Evolutionary conservation across 2,113 vertebrate species (phyloP).

Genomic region (Ascaphus truei): DNA sequence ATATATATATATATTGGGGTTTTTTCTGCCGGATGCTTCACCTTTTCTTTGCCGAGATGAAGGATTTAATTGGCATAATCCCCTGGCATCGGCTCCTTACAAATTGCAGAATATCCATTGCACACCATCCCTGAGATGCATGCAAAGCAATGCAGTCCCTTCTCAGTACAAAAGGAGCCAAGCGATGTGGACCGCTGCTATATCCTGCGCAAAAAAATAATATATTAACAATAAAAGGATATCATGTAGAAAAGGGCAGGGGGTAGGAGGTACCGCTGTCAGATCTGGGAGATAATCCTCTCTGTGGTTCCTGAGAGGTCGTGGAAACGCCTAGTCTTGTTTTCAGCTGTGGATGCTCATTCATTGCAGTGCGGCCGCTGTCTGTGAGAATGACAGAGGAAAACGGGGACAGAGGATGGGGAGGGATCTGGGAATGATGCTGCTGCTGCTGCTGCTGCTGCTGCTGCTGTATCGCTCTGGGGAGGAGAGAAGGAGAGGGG

Average conservation of each 20-base stretch:
- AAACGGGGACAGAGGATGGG: slow-evolving; percentile 49
- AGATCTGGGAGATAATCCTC: not conserved
- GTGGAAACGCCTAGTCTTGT: slow-evolving; percentile 44
- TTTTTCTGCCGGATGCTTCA: not conserved
- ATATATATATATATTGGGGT: no score
- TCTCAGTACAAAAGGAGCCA: not conserved
- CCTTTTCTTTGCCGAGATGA: not conserved
- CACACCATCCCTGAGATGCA: not conserved
- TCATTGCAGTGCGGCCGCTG: slow-evolving; percentile 46
- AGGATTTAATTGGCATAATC: not conserved
- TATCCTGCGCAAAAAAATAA: no score
- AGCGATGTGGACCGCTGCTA: not conserved
- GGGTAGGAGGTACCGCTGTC: not conserved
- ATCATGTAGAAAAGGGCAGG: not conserved
- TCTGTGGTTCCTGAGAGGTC: not conserved
- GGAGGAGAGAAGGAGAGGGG: slow-evolving; percentile 26
- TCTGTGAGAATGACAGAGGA: slow-evolving; percentile 43
- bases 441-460: not conserved
- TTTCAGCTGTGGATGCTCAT: slow-evolving; percentile 43
- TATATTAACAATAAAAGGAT: not conserved
- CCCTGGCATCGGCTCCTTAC: not conserved
- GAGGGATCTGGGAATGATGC: slow-evolving; percentile 34
- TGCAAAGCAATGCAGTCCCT: not conserved
- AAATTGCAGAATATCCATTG: not conserved
- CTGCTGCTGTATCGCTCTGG: no score